A percentile compares a stretch with the other conserved stretches of the same genome.
Conservation (phyloP, 1,140 invertebrate genomes). For the Cylas formicarius region DNA sequence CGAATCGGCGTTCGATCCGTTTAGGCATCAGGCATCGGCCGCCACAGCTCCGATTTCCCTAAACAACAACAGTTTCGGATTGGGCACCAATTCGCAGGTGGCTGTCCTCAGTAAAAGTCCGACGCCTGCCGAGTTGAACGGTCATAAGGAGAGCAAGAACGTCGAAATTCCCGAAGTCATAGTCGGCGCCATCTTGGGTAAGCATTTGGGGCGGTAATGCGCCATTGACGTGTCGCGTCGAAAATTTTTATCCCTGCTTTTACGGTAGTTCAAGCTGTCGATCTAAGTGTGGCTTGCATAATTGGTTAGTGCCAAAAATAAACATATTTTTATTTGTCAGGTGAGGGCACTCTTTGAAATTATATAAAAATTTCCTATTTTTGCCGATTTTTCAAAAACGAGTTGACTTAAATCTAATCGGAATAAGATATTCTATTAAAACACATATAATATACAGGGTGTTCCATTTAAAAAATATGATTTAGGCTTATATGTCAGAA, state of each 20-base stretch:
- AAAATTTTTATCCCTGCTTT: conserved; percentile 1
- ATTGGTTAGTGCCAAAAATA: no score
- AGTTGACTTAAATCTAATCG: no score
- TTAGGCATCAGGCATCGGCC: conserved; percentile 60
- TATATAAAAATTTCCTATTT: no score
- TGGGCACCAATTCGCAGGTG: conserved; percentile 66
- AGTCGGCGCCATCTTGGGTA: conserved; percentile 91
- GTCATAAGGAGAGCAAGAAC: conserved; percentile 71
- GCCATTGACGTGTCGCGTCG: conserved; percentile 2
- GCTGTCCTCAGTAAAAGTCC: conserved; percentile 81
- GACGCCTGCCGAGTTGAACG: conserved; percentile 64
- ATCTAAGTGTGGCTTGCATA: no score
- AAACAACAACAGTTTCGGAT: conserved; percentile 70
- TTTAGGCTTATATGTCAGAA: no score
- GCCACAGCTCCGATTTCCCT: conserved; percentile 61
- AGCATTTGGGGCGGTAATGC: conserved; percentile 25
- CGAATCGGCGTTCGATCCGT: conserved; percentile 64
- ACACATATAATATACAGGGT: no score
- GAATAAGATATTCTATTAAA: no score
- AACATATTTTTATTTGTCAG: no score
- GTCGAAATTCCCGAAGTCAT: conserved; percentile 92
- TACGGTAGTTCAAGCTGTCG: no score
- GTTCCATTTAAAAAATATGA: no score
- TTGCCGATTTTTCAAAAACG: no score
- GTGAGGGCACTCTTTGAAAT: no score